Percentiles rank a stretch among this genome's conserved stretches.
These are phyloP conservation scores for Epinotia nisella DNA, from an alignment of 2,888 invertebrate species.

Conservation along the genomic window DNA sequence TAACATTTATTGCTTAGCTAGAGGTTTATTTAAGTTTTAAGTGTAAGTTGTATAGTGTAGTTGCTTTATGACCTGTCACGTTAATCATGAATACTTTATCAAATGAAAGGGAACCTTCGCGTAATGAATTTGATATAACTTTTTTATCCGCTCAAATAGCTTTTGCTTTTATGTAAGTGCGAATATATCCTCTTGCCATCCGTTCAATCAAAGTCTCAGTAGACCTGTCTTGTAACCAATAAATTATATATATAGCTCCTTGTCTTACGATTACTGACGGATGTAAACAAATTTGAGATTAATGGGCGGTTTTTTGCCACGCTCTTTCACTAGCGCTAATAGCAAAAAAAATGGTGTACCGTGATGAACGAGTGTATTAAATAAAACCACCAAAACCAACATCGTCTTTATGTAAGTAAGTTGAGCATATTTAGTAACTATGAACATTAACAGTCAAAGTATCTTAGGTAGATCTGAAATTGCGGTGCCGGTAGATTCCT, in stretches of 20 bases:
- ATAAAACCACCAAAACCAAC: background rate
- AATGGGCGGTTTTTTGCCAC: constrained; percentile 29
- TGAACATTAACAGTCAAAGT: too few species aligned
- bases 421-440: background rate
- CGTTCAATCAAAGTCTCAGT: constrained; percentile 30
- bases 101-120: background rate
- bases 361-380: background rate
- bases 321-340: constrained; percentile 18
- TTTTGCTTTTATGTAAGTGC: constrained; percentile 37
- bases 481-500: too few species aligned
- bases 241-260: constrained; percentile 38
- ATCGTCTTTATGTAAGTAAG: background rate
- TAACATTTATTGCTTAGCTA: constrained; percentile 10
- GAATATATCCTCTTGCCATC: constrained; percentile 26
- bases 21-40: background rate
- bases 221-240: constrained; percentile 35
- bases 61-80: background rate
- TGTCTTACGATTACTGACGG: constrained; percentile 40
- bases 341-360: constrained; percentile 1
- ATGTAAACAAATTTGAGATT: constrained; percentile 41
- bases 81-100: background rate
- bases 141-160: background rate
- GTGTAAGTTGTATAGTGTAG: background rate
- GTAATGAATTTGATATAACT: background rate
- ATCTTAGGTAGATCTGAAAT: too few species aligned